Base-by-base conservation (phyloP, 2,888 invertebrate species). In the Phania funesta region DNA sequence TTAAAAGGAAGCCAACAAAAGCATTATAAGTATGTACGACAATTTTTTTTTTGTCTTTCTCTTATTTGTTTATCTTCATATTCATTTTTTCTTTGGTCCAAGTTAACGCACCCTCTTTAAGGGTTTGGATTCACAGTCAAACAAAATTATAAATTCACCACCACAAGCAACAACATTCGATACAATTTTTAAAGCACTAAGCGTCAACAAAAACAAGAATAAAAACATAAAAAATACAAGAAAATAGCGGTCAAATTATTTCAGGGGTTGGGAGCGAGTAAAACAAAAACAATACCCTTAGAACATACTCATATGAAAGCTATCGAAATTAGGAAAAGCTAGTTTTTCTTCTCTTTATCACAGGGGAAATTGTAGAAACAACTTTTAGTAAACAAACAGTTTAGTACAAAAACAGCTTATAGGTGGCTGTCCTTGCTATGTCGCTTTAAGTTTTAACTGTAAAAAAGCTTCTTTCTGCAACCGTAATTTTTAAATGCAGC, bases 1-100 rank as follows among this genome's bases (percentile, higher is more conserved):
- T 38, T 29, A n/a, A 56, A 70, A 65, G 44, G 78, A 79, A 79
- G 78, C 78, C 78, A 79, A 79, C 71, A 79, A 79, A 79, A 79
- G 29, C 32, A 73, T 29, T 65, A 46, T 26, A 22, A 65, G 58
- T 48, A 46, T 7, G 11, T 26, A 29, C 13, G n/a, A n/a, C n/a
- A n/a, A 38, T 4, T 4, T n/a, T 3, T 20, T 26, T 26, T 20
- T 56, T 35, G 7, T 35, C 44, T 16, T 67, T 35, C 0, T 35
- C 32, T 22, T 56, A 46, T 35, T 29, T 58, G 24, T 26, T 32
- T 48, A 46, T 22, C 11, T 11, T 41, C 29, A 24, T 74, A 46
- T 29, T 9, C 41, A 62, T 29, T 44, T 22, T 13, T 26, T 54
- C 18, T n/a, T 26, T 50, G 29, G 60, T 54, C 77, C 46, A 64